Base-by-base conservation (phyloP, 2,797 vertebrate genomes). In the Mionectes olivaceus region DNA sequence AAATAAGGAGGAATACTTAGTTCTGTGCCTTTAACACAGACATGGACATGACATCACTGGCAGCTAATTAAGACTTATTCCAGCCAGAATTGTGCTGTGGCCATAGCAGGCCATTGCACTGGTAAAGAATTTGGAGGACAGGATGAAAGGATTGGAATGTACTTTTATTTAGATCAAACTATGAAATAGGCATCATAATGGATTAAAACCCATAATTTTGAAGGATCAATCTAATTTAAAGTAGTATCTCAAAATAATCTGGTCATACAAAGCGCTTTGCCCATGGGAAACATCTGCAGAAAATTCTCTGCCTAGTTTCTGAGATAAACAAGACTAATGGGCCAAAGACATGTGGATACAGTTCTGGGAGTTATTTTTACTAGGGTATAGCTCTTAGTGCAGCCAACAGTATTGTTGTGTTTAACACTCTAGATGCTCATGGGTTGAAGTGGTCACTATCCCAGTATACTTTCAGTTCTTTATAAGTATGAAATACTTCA, bases 1-100 rank as follows among this genome's bases (percentile, higher is more conserved):
- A 97, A 97, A 94, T 89, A 94, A 96, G 96, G 91, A 97, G 75
- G 78, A 97, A 97, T 95, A 92, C 92, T 97, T 97, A 97, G 96
- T 96, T 94, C 96, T 97, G 91, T 95, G 93, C 96, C 96, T 97
- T 98, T 97, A 97, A 97, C 94, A 95, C 95, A 98, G 94, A 75
- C 97, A 93, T 94, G 93, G 87, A 95, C 90, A 96, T 98, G 97
- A 98, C 96, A 96, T 98, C 97, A 98, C 82, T 96, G 96, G 93
- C 97, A 98, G 95, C 96, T 98, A 97, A 97, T 97, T 98, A 97
- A 96, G 95, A 82, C 85, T 96, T 79, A 93, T 60, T 97, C 87
- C 90, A 97, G 97, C 95, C 97, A 97, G 96, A 97, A 90, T 70
- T 96, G 63, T 89, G 44, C 96, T 87, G 73, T 94, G 95, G 78